Conservation (phyloP, 2,888 invertebrate genomes). For the Apamea sordens region DNA sequence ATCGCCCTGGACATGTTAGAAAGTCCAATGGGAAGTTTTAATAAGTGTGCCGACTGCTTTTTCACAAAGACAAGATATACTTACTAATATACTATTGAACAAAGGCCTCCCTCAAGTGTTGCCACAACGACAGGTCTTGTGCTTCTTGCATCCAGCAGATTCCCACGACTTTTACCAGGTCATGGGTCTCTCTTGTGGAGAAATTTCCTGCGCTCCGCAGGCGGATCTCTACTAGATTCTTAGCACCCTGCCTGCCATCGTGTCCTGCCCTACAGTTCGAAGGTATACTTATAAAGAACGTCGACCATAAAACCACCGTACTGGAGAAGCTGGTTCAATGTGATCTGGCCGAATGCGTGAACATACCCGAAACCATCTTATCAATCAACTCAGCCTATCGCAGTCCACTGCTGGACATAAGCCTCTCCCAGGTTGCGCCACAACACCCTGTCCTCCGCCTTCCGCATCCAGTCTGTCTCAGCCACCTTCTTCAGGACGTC, state of each 20-base stretch:
- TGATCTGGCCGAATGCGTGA: neutral
- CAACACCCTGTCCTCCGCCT: no score
- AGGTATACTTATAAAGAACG: neutral
- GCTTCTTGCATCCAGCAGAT: neutral
- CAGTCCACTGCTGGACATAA: neutral
- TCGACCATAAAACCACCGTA: neutral
- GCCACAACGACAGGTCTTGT: neutral
- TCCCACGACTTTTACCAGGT: neutral
- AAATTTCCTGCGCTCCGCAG: neutral
- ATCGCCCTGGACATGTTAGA: constrained; percentile 53
- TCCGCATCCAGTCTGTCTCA: no score
- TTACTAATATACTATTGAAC: neutral
- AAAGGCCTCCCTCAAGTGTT: neutral
- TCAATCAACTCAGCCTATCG: neutral
- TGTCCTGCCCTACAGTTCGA: neutral
- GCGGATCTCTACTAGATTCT: neutral
- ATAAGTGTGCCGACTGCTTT: neutral
- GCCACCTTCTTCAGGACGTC: neutral
- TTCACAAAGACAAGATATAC: neutral
- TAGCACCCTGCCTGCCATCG: neutral
- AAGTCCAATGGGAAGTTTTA: constrained; percentile 36
- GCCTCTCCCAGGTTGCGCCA: neutral
- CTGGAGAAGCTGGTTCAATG: no score
- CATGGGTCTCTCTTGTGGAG: neutral
- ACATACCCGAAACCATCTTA: neutral